Base-by-base conservation (phyloP, 2,113 vertebrate genomes). In the Uropsilus gracilis region DNA sequence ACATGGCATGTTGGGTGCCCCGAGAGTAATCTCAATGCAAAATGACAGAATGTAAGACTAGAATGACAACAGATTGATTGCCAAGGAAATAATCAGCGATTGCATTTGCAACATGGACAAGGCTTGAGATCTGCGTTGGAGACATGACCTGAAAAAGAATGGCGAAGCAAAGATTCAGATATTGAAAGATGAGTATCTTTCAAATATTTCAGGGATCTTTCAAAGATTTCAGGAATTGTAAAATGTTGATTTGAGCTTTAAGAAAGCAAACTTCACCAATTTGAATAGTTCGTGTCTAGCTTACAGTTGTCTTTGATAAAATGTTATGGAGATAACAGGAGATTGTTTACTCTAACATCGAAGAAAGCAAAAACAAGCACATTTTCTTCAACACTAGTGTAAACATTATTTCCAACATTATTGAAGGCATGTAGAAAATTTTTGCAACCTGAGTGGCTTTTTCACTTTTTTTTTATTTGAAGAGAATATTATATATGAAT, bases 181-280 rank as follows among this genome's bases (percentile, higher is more conserved):
- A 73, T 30, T 39, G 11, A 86, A 72, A 57, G 82, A 72, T 50
- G 5, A 73, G 20, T 39, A 22, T 44, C 4, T n/a, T 55, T 77
- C 44, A n/a, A 63, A 87, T 13, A 44, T 46, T 37, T 30, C 7
- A 57, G 14, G 48, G 26, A 80, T 32, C 3, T 63, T 30, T 7
- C 2, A 34, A 61, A 86, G 16, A 42, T 50, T 34, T 28, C 6
- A 55, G 14, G 48, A 20, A 80, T n/a, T n/a, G n/a, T n/a, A n/a
- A n/a, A n/a, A n/a, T n/a, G n/a, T n/a, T n/a, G n/a, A 1, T n/a
- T 91, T 94, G 59, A 80, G 28, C 18, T 73, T 89, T 95, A 72
- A 57, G 61, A 86, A 92, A 76, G 44, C 34, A 80, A 93, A 73
- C 8, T 30, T 30, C 10, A 87, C 39, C 2, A 64, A 46, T 5